Conservation (phyloP, 2,113 vertebrate species). For the Lepus americanus region DNA sequence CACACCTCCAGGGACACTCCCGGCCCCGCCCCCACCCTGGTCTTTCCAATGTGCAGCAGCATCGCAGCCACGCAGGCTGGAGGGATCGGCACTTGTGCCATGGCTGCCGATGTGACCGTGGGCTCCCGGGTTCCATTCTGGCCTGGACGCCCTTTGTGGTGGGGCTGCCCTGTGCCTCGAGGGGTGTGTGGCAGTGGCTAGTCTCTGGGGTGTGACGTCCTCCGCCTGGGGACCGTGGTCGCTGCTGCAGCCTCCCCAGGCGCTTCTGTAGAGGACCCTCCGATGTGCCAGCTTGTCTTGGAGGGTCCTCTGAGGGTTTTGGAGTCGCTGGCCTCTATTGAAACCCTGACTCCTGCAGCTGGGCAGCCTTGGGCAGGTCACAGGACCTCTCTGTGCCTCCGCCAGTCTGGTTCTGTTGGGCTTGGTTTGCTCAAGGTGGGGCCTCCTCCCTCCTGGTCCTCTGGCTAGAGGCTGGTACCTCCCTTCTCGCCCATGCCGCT, state of each 20-base stretch:
- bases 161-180: neutral
- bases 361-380: neutral
- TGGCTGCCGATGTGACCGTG: no score
- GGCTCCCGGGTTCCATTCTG: no score
- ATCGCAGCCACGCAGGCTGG: neutral
- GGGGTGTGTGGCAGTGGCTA: neutral
- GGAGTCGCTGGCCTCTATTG: neutral
- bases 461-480: neutral
- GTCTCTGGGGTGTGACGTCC: no score
- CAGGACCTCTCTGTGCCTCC: conserved; percentile 8
- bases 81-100: neutral
- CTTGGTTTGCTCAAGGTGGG: neutral
- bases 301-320: neutral
- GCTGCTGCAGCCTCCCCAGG: no score
- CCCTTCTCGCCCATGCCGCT: neutral
- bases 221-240: no score
- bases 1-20: neutral
- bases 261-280: no score
- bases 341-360: neutral
- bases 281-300: neutral
- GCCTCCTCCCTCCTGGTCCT: neutral
- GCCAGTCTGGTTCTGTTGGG: neutral
- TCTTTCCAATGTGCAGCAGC: neutral
- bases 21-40: neutral
- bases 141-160: neutral